Percentiles rank a stretch among this genome's conserved stretches.
phyloP scores from a whole-genome alignment of 2,113 vertebrate genomes.

The Delphinapterus leucas region DNA sequence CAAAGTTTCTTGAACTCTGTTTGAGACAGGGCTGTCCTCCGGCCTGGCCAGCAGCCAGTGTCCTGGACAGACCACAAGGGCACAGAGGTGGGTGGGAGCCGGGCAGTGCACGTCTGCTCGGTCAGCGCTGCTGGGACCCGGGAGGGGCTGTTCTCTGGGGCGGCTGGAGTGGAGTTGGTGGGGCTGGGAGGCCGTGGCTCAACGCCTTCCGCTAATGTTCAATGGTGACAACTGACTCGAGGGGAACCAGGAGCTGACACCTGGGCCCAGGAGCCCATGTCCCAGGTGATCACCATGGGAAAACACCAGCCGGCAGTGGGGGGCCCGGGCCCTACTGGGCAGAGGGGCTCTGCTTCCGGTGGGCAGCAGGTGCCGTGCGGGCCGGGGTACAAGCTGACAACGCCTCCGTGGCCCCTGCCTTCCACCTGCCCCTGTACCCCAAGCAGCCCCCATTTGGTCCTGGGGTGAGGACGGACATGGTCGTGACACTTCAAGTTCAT shows the following conservation, averaged over 20 bases:
- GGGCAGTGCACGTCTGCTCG: no score
- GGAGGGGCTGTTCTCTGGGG: background rate
- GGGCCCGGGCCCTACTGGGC: no score
- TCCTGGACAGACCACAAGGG: background rate
- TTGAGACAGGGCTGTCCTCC: background rate
- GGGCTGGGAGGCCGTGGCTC: background rate
- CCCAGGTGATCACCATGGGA: background rate
- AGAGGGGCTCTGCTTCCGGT: no score
- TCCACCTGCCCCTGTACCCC: background rate
- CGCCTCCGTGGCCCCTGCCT: background rate
- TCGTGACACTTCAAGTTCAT: background rate
- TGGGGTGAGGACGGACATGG: background rate
- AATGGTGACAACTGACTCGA: background rate
- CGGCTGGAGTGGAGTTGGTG: background rate
- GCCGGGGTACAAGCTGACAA: no score
- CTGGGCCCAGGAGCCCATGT: background rate
- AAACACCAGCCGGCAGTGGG: background rate
- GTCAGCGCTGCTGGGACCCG: fast-evolving
- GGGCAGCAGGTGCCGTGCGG: no score
- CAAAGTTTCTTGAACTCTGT: no score
- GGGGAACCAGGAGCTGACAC: background rate
- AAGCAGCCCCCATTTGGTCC: background rate
- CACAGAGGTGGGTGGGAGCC: background rate
- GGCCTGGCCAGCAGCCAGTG: background rate
- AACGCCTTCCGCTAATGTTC: background rate